Percentiles rank a stretch among this genome's conserved stretches.
These are phyloP conservation scores for Rhinoptilus africanus DNA, from an alignment of 2,113 vertebrate species.

Conservation along the genomic window DNA sequence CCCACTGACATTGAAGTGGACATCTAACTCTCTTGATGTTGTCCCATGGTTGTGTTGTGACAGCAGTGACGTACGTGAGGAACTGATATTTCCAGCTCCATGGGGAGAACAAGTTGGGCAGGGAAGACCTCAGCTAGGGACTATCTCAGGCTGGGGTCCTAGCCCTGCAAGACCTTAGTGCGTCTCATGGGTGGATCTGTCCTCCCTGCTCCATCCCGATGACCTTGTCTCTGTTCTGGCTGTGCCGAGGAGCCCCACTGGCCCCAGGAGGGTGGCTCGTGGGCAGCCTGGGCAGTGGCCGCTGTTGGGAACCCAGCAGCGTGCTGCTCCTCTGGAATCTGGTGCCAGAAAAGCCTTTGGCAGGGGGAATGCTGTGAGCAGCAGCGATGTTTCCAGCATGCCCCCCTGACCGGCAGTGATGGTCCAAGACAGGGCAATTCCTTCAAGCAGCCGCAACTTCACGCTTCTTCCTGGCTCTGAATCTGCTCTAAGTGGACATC, in stretches of 20 bases:
- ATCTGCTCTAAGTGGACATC: background rate
- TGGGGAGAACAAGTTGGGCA: too few species aligned
- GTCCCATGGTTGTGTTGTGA: fast-evolving
- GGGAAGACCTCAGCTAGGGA: background rate
- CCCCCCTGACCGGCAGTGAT: background rate
- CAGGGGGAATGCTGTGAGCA: background rate
- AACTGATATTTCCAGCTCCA: fast-evolving
- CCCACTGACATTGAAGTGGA: fast-evolving
- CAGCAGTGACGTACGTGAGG: fast-evolving
- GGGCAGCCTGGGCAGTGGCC: background rate
- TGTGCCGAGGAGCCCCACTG: background rate
- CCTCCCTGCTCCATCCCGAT: fast-evolving
- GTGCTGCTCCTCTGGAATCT: background rate
- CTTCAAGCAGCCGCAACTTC: background rate
- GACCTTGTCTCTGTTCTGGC: background rate
- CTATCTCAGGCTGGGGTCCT: background rate
- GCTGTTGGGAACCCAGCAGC: background rate
- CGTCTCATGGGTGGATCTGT: background rate
- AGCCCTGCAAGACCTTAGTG: fast-evolving
- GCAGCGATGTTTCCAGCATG: fast-evolving
- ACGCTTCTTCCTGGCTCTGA: background rate
- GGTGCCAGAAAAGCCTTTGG: background rate
- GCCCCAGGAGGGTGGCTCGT: background rate
- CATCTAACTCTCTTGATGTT: background rate
- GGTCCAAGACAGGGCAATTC: fast-evolving